Conservation (phyloP, 30 jellyfish, hydroid and myxozoan species). For the Pelagia noctiluca region DNA sequence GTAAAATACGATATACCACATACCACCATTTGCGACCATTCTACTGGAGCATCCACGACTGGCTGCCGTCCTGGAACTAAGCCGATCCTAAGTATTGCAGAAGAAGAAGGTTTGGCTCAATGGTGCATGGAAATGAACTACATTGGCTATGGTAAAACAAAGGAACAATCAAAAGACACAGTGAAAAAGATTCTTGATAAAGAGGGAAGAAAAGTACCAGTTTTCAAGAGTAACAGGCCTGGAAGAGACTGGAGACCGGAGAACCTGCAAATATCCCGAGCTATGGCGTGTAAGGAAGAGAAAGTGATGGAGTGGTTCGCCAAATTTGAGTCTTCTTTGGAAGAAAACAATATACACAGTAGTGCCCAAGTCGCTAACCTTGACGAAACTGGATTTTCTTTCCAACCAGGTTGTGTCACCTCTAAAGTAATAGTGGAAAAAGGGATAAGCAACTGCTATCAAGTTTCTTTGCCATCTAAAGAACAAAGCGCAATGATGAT, state of each 20-base stretch:
- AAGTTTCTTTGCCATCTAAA: not conserved
- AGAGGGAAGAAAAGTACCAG: slow-evolving; percentile 2
- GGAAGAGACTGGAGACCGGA: slow-evolving; percentile 15
- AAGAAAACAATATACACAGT: not conserved
- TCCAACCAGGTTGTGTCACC: not conserved
- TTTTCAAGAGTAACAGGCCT: slow-evolving; percentile 1
- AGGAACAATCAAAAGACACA: not conserved
- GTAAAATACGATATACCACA: not conserved
- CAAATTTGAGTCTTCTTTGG: not conserved
- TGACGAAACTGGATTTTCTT: slow-evolving; percentile 38
- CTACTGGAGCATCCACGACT: not conserved
- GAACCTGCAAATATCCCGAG: not conserved
- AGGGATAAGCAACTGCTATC: not conserved
- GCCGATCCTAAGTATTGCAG: slow-evolving; percentile 10
- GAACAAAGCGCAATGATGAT: not conserved
- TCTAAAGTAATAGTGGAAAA: slow-evolving; percentile 13
- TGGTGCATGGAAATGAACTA: slow-evolving; percentile 3
- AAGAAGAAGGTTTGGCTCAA: not conserved
- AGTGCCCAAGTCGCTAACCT: slow-evolving; percentile 9
- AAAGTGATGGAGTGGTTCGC: slow-evolving; percentile 16
- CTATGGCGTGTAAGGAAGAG: slow-evolving; percentile 24
- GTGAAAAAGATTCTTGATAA: slow-evolving; percentile 10
- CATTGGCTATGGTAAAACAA: slow-evolving; percentile 24
- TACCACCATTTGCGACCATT: not conserved
- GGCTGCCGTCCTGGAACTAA: not conserved